Conservation (phyloP, 1,140 invertebrate genomes). For the Listronotus bonariensis region DNA sequence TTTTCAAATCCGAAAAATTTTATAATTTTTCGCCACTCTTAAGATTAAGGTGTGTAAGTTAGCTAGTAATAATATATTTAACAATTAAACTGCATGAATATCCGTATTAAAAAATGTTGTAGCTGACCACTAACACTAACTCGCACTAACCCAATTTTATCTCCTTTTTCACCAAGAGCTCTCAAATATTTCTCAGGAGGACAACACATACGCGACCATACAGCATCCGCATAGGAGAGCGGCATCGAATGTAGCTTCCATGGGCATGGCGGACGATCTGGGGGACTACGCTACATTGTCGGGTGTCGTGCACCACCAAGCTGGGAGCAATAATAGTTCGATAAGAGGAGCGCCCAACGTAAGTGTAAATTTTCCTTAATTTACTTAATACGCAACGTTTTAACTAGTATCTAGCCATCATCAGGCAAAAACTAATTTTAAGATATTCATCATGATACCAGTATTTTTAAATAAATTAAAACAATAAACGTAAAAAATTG, state of each 20-base stretch:
- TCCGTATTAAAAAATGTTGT: background rate
- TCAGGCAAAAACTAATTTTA: no score
- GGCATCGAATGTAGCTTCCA: conserved; percentile 54
- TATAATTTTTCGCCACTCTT: no score
- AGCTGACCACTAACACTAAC: conserved; percentile 7
- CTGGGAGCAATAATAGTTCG: conserved; percentile 54
- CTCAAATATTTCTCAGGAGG: conserved; percentile 54
- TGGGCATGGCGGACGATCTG: conserved; percentile 59
- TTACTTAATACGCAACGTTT: no score
- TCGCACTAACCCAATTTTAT: conserved; percentile 18
- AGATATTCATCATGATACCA: no score
- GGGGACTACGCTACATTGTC: conserved; percentile 75
- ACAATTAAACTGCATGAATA: background rate
- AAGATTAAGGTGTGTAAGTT: no score
- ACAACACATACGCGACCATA: conserved; percentile 88
- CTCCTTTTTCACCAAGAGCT: conserved; percentile 26
- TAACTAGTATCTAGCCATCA: no score
- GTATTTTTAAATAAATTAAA: no score
- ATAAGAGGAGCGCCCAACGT: conserved; percentile 52
- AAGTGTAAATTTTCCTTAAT: no score
- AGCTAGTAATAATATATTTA: background rate
- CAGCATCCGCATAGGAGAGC: conserved; percentile 67
- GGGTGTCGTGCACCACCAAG: conserved; percentile 54
- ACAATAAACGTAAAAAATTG: no score
- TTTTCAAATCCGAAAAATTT: no score